phyloP scores from a whole-genome alignment of 2,113 vertebrate species.

The Zingel zingel region DNA sequence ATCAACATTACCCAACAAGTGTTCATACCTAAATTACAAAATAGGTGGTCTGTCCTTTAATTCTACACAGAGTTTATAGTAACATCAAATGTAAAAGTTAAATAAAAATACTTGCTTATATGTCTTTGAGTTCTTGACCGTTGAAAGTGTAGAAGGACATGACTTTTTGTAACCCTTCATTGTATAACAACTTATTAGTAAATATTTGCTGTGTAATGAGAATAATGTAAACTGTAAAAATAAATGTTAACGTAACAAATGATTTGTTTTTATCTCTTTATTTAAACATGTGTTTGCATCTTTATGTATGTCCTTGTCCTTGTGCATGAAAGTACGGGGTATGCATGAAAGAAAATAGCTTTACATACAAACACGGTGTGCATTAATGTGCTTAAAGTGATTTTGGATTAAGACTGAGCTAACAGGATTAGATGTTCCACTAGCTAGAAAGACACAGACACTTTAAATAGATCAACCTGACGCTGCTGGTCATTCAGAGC shows the following conservation, averaged over 20 bases:
- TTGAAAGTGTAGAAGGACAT: neutral
- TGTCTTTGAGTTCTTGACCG: neutral
- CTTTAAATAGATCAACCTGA: conserved; percentile 66
- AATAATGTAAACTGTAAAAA: neutral
- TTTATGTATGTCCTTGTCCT: neutral
- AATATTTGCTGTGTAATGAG: neutral
- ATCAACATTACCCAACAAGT: too few relatives aligned
- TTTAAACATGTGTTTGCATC: neutral
- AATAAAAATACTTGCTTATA: neutral
- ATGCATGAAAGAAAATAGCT: neutral
- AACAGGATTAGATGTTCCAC: conserved; percentile 79
- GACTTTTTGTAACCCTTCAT: neutral
- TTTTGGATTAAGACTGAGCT: conserved; percentile 72
- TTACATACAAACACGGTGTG: neutral
- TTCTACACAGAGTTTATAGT: too few relatives aligned
- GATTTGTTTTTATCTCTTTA: neutral
- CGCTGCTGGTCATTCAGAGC: conserved; percentile 15
- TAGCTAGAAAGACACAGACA: conserved; percentile 27
- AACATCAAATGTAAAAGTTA: too few relatives aligned
- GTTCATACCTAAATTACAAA: too few relatives aligned
- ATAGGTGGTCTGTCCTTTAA: neutral
- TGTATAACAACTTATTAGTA: neutral
- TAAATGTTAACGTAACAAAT: neutral
- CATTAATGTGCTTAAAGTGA: conserved; percentile 31
- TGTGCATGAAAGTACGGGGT: neutral